phyloP scores from a whole-genome alignment of 2,888 invertebrate genomes.

The Reticulitermes lucifugus region DNA sequence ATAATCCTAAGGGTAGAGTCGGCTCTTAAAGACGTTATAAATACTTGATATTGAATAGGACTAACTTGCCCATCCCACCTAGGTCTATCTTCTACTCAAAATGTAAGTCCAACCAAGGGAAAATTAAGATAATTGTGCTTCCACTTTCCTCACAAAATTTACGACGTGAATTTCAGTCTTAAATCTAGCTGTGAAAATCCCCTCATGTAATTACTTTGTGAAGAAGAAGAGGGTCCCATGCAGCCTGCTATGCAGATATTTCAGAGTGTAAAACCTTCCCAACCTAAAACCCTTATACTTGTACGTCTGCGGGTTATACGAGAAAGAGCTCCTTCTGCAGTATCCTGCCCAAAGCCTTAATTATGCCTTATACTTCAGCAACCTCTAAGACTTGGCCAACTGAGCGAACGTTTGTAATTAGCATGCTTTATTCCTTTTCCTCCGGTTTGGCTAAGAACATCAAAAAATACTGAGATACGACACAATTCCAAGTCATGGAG shows the following conservation, averaged over 20 bases:
- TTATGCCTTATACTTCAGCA: conserved; percentile 20
- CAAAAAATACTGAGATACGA: too few species aligned
- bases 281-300: conserved; percentile 23
- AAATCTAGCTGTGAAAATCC: conserved; percentile 49
- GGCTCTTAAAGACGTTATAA: conserved; percentile 22
- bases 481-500: too few species aligned
- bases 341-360: conserved; percentile 29
- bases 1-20: background rate
- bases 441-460: too few species aligned
- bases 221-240: conserved; percentile 30
- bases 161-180: conserved; percentile 45
- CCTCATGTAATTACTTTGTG: conserved; percentile 45
- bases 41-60: conserved; percentile 27
- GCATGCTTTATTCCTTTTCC: background rate
- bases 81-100: background rate
- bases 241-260: conserved; percentile 37
- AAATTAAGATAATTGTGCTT: conserved; percentile 45
- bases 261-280: conserved; percentile 24
- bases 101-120: conserved; percentile 14
- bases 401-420: conserved; percentile 8
- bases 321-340: conserved; percentile 4
- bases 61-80: background rate
- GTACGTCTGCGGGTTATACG: conserved; percentile 14
- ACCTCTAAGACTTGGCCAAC: background rate
- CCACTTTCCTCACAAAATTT: conserved; percentile 14